phyloP scores from a whole-genome alignment of 2,113 vertebrate species.

The Mobula hypostoma region DNA sequence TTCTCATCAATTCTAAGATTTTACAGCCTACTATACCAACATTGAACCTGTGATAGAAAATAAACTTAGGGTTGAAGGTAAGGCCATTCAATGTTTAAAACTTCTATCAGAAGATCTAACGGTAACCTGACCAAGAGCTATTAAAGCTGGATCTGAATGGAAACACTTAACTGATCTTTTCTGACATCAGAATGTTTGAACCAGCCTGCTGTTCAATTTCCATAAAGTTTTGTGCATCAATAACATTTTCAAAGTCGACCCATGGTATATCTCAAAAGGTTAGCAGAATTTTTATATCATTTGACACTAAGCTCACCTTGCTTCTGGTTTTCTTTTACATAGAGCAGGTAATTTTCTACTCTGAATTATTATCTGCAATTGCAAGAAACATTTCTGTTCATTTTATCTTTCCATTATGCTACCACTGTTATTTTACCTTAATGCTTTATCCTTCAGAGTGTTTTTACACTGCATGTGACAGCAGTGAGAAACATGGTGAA shows the following conservation, averaged over 20 bases:
- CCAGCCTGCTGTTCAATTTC: not conserved
- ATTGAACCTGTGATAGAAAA: not conserved
- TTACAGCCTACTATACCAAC: not conserved
- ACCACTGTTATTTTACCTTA: not conserved
- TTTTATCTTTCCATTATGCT: not conserved
- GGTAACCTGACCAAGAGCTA: not conserved
- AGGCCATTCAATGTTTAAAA: not conserved
- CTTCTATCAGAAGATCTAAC: not conserved
- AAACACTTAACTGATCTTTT: not conserved
- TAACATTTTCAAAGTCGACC: not conserved
- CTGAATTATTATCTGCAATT: not conserved
- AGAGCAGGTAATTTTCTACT: not conserved
- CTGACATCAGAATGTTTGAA: not conserved
- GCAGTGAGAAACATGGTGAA: not conserved
- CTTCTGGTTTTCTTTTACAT: not conserved
- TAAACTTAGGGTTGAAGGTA: not conserved
- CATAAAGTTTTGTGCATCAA: not conserved
- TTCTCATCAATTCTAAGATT: not conserved
- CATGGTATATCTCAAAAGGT: not conserved
- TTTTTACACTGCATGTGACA: not conserved
- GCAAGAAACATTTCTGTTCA: not conserved
- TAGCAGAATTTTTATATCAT: not conserved
- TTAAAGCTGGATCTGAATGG: not conserved
- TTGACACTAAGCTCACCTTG: not conserved
- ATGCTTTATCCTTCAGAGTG: not conserved